phyloP scores from a whole-genome alignment of 2,113 vertebrate genomes.

The Cariama cristata region DNA sequence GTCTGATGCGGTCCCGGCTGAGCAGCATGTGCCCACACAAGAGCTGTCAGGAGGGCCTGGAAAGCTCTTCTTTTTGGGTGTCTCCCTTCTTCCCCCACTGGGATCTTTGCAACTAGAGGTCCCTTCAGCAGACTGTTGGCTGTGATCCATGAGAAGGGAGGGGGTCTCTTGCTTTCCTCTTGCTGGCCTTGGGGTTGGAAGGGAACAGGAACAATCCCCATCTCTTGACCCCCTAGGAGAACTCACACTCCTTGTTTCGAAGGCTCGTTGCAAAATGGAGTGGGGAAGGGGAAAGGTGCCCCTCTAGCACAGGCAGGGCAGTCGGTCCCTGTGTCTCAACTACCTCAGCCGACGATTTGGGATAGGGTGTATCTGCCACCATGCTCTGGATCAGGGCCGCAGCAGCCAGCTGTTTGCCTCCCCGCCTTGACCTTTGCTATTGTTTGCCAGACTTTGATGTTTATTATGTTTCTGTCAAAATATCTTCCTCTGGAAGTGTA shows the following conservation, averaged over 20 bases:
- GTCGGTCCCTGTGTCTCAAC: neutral
- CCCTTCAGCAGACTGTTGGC: neutral
- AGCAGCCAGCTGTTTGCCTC: neutral
- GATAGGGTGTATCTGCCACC: neutral
- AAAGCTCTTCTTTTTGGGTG: neutral
- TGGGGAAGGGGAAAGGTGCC: neutral
- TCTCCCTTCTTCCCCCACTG: neutral
- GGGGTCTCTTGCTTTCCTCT: neutral
- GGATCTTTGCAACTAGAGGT: neutral
- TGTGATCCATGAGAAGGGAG: neutral
- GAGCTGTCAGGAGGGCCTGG: neutral
- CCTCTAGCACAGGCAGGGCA: neutral
- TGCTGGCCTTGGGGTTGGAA: neutral
- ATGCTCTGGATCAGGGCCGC: neutral
- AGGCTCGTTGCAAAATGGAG: neutral
- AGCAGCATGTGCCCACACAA: accelerated
- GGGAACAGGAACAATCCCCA: neutral
- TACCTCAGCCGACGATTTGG: neutral
- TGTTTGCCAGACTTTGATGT: neutral
- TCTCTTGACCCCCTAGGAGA: neutral
- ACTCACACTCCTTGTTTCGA: neutral
- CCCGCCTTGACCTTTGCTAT: neutral
- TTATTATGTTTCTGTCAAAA: neutral
- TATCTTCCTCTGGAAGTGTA: neutral
- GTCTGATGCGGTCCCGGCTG: neutral